These are phyloP conservation scores for Labia minor DNA, from an alignment of 2,888 invertebrate genomes.

Conservation along the genomic window DNA sequence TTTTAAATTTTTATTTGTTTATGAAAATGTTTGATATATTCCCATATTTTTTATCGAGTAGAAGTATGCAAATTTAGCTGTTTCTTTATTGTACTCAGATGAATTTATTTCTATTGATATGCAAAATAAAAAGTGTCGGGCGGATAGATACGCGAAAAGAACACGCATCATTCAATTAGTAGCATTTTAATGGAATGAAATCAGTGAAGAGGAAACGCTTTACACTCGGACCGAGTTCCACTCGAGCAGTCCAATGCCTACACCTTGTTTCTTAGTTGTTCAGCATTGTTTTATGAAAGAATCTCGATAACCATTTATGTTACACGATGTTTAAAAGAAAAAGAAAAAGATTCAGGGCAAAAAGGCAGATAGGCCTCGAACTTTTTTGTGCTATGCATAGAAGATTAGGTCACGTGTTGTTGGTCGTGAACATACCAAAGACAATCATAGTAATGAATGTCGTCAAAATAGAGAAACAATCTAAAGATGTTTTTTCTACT, in stretches of 20 bases:
- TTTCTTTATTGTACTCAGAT: background rate
- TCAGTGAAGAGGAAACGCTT: background rate
- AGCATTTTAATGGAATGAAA: background rate
- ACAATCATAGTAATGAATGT: background rate
- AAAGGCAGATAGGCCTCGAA: background rate
- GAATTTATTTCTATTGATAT: background rate
- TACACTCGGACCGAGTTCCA: too few species aligned
- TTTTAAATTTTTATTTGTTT: background rate
- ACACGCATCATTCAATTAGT: background rate
- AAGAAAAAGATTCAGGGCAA: background rate
- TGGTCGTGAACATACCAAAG: background rate
- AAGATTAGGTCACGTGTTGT: background rate
- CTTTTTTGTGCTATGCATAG: background rate
- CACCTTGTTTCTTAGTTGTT: background rate
- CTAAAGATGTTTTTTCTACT: background rate
- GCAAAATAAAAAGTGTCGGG: background rate
- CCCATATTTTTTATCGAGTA: background rate
- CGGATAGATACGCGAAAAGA: background rate
- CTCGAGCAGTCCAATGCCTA: too few species aligned
- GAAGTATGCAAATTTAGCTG: background rate
- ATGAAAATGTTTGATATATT: background rate
- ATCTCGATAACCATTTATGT: constrained; percentile 8
- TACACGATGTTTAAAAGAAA: background rate
- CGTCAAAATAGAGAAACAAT: background rate
- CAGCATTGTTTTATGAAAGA: background rate